These are phyloP conservation scores for Tinea pellionella DNA, from an alignment of 2,888 invertebrate genomes.

Conservation along the genomic window DNA sequence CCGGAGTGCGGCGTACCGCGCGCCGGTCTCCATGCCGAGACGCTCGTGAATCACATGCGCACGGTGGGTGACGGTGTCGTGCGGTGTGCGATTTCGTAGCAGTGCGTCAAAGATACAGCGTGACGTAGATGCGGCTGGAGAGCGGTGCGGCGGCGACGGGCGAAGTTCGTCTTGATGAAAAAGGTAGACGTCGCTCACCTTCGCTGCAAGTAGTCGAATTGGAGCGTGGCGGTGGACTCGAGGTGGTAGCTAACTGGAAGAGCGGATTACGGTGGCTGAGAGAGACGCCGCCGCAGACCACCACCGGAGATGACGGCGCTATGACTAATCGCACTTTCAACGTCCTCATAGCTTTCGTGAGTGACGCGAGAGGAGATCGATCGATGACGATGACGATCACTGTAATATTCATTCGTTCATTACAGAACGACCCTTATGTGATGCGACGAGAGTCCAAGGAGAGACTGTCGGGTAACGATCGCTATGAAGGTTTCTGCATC, in stretches of 20 bases:
- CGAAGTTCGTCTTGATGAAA: conserved; percentile 31
- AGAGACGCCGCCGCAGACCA: conserved; percentile 20
- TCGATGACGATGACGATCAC: conserved; percentile 43
- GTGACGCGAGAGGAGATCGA: conserved; percentile 88
- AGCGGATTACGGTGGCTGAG: conserved; percentile 4
- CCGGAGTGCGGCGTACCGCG: conserved; percentile 30
- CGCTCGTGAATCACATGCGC: conserved; percentile 51
- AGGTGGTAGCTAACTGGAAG: conserved; percentile 33
- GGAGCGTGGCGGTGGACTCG: conserved; percentile 37
- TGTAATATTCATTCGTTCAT: background rate
- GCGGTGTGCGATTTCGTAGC: background rate
- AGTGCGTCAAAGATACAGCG: background rate
- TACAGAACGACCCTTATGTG: conserved; percentile 87
- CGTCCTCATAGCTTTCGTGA: conserved; percentile 53
- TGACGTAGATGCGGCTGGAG: background rate
- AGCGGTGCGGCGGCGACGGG: conserved; percentile 18
- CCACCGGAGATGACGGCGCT: conserved; percentile 31
- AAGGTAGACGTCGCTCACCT: conserved; percentile 32
- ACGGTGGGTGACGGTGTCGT: conserved; percentile 26
- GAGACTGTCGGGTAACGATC: conserved; percentile 79
- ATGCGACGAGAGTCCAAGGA: conserved; percentile 78
- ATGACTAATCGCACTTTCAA: conserved; percentile 55
- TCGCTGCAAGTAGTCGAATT: conserved; percentile 40
- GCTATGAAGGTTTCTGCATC: conserved; percentile 79
- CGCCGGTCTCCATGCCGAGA: conserved; percentile 51